phyloP scores from a whole-genome alignment of 64 coral and sea anemone genomes.

The Catalaphyllia jardinei region DNA sequence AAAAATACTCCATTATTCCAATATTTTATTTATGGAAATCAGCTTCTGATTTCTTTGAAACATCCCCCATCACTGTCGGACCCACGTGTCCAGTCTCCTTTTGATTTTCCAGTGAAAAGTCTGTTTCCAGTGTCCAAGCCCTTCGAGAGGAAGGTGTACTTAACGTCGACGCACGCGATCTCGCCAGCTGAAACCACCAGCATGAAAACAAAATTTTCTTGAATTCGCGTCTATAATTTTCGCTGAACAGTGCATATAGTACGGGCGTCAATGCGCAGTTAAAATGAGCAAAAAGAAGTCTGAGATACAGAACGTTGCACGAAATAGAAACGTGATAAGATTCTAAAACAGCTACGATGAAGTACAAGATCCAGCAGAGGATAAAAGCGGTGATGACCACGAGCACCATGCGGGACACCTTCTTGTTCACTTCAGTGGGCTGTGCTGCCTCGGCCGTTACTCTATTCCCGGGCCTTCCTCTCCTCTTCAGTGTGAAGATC shows the following conservation, averaged over 20 bases:
- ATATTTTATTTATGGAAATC: no score
- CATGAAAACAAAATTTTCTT: constrained; percentile 1
- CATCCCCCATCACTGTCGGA: background rate
- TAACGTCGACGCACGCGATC: background rate
- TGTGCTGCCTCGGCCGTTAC: background rate
- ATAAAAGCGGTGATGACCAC: constrained; percentile 59
- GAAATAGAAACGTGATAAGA: constrained; percentile 26
- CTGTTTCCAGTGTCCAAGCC: background rate
- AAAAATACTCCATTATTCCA: no score
- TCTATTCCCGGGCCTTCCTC: constrained; percentile 23
- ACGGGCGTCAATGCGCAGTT: constrained; percentile 66
- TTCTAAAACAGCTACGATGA: constrained; percentile 49
- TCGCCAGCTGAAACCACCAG: background rate
- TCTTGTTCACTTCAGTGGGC: constrained; percentile 7
- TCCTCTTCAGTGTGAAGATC: constrained; percentile 35
- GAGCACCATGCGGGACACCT: constrained; percentile 60
- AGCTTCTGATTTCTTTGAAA: no score
- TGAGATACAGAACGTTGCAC: constrained; percentile 47
- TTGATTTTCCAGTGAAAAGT: background rate
- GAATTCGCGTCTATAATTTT: constrained; percentile 48
- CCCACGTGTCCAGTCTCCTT: background rate
- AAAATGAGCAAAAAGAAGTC: constrained; percentile 59
- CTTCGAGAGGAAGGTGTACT: background rate
- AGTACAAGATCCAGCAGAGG: constrained; percentile 70
- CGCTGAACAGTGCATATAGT: constrained; percentile 62